Conservation (phyloP, 2,113 vertebrate genomes). For the Phaethornis superciliosus region DNA sequence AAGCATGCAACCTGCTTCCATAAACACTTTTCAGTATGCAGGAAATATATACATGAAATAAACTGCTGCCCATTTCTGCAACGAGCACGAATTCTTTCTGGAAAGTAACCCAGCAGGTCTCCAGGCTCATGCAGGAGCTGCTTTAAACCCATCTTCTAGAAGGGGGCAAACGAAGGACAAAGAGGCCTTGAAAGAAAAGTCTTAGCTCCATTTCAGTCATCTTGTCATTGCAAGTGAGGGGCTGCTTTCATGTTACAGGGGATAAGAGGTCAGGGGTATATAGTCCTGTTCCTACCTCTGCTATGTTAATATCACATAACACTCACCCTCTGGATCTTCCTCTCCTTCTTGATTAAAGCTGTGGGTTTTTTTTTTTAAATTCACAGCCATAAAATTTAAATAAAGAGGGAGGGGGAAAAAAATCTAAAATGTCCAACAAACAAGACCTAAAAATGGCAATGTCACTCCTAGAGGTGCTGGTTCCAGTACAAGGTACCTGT, state of each 20-base stretch:
- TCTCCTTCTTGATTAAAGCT: background rate
- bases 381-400: background rate
- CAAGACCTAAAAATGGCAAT: background rate
- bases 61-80: conserved; percentile 24
- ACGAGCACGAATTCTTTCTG: conserved; percentile 23
- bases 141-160: background rate
- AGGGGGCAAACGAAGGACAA: background rate
- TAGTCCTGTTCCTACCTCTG: background rate
- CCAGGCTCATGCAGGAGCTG: background rate
- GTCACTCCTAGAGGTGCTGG: background rate
- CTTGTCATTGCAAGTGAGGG: background rate
- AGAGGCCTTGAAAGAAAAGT: conserved; percentile 39
- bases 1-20: conserved; percentile 36
- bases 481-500: background rate
- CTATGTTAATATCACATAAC: background rate
- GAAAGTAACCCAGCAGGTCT: conserved; percentile 36
- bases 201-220: background rate
- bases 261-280: conserved; percentile 13
- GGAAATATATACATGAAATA: background rate
- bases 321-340: background rate
- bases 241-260: background rate
- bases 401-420: background rate
- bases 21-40: conserved; percentile 31
- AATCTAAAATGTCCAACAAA: background rate
- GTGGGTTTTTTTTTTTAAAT: background rate